These are phyloP conservation scores for Galendromus occidentalis DNA, from an alignment of 1,140 invertebrate genomes.

Conservation along the genomic window DNA sequence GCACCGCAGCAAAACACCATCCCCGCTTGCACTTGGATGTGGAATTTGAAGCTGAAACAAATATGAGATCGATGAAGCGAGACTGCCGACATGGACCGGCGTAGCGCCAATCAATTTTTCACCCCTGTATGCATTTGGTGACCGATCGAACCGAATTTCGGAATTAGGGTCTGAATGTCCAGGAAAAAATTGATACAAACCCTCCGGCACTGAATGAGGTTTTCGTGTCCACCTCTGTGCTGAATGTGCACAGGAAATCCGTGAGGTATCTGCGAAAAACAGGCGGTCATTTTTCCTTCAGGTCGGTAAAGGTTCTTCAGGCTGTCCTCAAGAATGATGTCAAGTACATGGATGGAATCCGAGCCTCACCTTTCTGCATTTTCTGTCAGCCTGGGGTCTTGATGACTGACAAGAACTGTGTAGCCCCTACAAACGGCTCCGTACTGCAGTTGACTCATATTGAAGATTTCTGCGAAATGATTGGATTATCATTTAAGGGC, in stretches of 20 bases:
- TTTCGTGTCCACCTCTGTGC: neutral
- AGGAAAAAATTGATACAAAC: neutral
- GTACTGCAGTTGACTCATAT: neutral
- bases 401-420: neutral
- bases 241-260: neutral
- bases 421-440: neutral
- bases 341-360: neutral
- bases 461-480: too few species aligned
- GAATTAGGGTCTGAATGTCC: too few species aligned
- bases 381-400: neutral
- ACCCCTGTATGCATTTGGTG: too few species aligned
- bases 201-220: neutral
- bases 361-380: neutral
- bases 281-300: too few species aligned
- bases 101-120: too few species aligned
- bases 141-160: too few species aligned
- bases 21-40: neutral
- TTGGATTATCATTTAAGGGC: too few species aligned
- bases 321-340: too few species aligned
- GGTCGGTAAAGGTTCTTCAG: too few species aligned
- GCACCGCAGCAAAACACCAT: neutral
- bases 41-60: slow-evolving; percentile 6
- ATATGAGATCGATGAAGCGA: neutral
- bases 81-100: too few species aligned
- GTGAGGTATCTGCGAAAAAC: neutral